Conservation (phyloP, 2,113 vertebrate genomes). For the Phainopepla nitens region DNA sequence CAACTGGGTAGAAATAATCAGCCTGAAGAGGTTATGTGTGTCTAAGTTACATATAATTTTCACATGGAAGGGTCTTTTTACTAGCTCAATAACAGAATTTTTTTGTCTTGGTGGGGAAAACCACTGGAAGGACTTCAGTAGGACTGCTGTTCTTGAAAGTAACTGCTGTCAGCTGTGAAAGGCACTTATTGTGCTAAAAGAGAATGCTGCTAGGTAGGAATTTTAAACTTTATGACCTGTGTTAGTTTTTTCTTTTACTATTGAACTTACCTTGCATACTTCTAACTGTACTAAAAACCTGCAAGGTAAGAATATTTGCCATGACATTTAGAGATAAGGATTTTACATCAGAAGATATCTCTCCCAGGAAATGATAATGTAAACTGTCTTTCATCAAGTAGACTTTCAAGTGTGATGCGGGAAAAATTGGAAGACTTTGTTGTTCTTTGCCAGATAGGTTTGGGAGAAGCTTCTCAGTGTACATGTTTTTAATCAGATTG, state of each 20-base stretch:
- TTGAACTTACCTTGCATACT: background rate
- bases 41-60: background rate
- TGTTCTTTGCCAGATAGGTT: background rate
- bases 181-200: background rate
- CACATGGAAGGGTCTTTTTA: background rate
- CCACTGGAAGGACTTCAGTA: background rate
- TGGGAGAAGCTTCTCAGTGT: background rate
- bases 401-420: background rate
- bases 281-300: background rate
- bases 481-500: background rate
- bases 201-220: background rate
- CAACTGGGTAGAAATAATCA: background rate
- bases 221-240: background rate
- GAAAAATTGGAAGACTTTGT: background rate
- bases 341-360: background rate
- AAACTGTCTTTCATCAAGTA: background rate
- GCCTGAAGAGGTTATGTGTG: background rate
- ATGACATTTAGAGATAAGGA: background rate
- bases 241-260: background rate
- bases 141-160: background rate
- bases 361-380: background rate
- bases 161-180: background rate
- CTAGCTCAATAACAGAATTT: background rate
- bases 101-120: background rate
- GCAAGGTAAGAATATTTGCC: background rate